Evolutionary conservation across 2,888 invertebrate species (phyloP).

Genomic region (Galeruca laticollis): DNA sequence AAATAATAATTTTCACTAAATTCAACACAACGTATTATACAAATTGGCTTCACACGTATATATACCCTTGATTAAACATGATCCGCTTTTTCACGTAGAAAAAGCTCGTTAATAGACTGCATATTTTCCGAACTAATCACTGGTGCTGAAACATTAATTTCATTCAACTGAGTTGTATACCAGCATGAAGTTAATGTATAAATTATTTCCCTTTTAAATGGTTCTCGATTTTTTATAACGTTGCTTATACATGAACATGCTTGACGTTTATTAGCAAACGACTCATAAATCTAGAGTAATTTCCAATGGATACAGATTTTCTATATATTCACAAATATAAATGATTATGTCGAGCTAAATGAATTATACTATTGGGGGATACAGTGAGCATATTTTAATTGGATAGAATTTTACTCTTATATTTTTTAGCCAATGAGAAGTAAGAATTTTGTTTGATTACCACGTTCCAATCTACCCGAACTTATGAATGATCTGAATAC

Average conservation of each 20-base stretch:
- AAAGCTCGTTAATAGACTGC: not conserved
- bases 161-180: not conserved
- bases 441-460: too few species aligned
- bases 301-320: too few species aligned
- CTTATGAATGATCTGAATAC: too few species aligned
- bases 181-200: not conserved
- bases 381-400: too few species aligned
- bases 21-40: not conserved
- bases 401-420: too few species aligned
- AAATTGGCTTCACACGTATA: slow-evolving; percentile 6
- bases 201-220: not conserved
- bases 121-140: slow-evolving; percentile 5
- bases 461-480: too few species aligned
- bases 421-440: too few species aligned
- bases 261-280: too few species aligned
- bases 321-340: too few species aligned
- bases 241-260: not conserved
- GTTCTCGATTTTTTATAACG: not conserved
- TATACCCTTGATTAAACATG: slow-evolving; percentile 4
- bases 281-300: too few species aligned
- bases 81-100: not conserved
- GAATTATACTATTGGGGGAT: too few species aligned
- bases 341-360: too few species aligned
- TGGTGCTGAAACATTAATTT: slow-evolving; percentile 8
- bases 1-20: not conserved